Evolutionary conservation across 2,797 vertebrate genomes (phyloP).

Genomic region (Tadarida brasiliensis): DNA sequence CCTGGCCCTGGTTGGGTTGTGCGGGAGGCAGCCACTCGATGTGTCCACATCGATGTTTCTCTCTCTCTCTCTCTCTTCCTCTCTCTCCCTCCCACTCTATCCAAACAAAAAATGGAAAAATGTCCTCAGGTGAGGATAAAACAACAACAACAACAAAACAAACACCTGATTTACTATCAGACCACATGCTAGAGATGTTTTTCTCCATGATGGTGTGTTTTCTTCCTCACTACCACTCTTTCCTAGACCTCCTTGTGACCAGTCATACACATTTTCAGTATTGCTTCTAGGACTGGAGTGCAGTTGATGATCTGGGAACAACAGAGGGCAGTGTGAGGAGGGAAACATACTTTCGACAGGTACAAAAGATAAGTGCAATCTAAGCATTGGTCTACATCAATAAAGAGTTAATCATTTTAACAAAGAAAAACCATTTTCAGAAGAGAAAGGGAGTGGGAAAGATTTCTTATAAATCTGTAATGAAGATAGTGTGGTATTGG

Average conservation of each 20-base stretch:
- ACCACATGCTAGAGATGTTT: background rate
- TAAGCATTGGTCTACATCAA: background rate
- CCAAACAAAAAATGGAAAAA: too few species aligned
- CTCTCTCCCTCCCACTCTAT: too few species aligned
- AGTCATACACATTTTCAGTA: background rate
- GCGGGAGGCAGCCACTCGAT: too few species aligned
- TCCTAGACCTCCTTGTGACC: background rate
- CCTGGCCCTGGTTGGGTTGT: too few species aligned
- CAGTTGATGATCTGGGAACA: background rate
- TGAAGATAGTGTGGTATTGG: background rate
- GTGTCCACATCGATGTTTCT: too few species aligned
- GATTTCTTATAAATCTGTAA: background rate
- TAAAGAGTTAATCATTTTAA: constrained; percentile 47
- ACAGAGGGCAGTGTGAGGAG: background rate
- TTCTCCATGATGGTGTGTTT: background rate
- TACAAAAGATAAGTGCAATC: constrained; percentile 21
- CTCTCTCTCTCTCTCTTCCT: too few species aligned
- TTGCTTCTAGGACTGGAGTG: background rate
- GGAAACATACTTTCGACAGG: background rate
- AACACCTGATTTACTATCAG: background rate
- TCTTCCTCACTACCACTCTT: background rate
- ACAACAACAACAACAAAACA: too few species aligned
- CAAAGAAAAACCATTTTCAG: constrained; percentile 29
- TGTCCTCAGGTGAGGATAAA: too few species aligned
- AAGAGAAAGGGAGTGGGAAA: background rate